A percentile compares a stretch with the other conserved stretches of the same genome.
These are phyloP conservation scores for Pyralis farinalis DNA, from an alignment of 2,888 invertebrate species.

Conservation along the genomic window DNA sequence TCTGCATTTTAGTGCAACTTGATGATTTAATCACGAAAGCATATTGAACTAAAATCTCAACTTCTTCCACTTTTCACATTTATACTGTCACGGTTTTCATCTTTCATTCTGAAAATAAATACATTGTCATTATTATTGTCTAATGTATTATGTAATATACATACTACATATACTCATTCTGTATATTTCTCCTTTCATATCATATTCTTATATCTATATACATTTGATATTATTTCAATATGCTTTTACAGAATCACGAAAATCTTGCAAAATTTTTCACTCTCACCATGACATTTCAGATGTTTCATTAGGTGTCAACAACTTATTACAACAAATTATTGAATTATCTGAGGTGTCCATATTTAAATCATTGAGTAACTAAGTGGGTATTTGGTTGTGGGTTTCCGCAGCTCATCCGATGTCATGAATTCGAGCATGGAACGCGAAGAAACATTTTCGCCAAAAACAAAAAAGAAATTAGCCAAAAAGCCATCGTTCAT, in stretches of 20 bases:
- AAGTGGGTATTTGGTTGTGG: slow-evolving; percentile 78
- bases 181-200: slow-evolving; percentile 15
- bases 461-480: slow-evolving; percentile 81
- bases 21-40: slow-evolving; percentile 54
- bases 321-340: no score
- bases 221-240: slow-evolving; percentile 64
- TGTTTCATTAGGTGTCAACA: slow-evolving; percentile 42
- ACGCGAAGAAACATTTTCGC: slow-evolving; percentile 75
- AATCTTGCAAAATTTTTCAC: slow-evolving; percentile 59
- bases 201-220: slow-evolving; percentile 12
- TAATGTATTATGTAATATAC: slow-evolving; percentile 6
- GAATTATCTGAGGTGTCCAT: slow-evolving; percentile 54
- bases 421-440: slow-evolving; percentile 76
- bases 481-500: slow-evolving; percentile 79
- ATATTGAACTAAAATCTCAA: slow-evolving; percentile 69
- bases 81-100: slow-evolving; percentile 4
- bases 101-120: slow-evolving; percentile 19
- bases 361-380: slow-evolving; percentile 66
- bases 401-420: slow-evolving; percentile 77
- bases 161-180: slow-evolving; percentile 11
- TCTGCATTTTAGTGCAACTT: slow-evolving; percentile 82
- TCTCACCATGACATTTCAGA: slow-evolving; percentile 55
- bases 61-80: slow-evolving; percentile 16
- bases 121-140: slow-evolving; percentile 13
- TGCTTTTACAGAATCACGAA: slow-evolving; percentile 67